phyloP scores from a whole-genome alignment of 2,797 vertebrate genomes.

The Neomorphus geoffroyi region DNA sequence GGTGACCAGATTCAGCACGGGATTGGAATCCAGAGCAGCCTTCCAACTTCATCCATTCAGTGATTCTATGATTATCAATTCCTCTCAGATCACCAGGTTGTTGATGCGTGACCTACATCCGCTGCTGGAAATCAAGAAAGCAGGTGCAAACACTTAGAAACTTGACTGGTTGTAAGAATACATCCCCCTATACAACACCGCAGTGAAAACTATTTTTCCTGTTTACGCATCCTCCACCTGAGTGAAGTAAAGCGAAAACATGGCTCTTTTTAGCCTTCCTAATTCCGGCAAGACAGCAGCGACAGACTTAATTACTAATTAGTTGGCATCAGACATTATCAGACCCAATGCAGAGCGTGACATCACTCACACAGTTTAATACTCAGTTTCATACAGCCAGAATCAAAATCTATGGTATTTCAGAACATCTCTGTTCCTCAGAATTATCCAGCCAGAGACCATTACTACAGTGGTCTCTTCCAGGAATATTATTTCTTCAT shows the following conservation, averaged over 20 bases:
- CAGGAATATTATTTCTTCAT: not conserved
- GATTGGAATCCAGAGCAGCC: not conserved
- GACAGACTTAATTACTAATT: slow-evolving; percentile 1
- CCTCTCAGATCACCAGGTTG: not conserved
- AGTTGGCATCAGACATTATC: not conserved
- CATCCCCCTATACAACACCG: not conserved
- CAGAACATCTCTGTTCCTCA: not conserved
- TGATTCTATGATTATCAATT: not conserved
- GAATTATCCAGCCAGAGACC: not conserved
- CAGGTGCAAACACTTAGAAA: not conserved
- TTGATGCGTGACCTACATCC: not conserved
- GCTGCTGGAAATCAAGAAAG: not conserved
- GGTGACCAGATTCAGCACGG: not conserved
- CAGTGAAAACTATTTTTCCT: not conserved
- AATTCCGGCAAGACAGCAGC: slow-evolving; percentile 7
- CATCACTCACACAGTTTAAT: not conserved
- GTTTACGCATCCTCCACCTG: not conserved
- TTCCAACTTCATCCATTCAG: not conserved
- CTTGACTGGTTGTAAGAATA: not conserved
- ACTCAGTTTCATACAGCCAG: not conserved
- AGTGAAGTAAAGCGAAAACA: not conserved
- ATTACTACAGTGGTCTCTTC: not conserved
- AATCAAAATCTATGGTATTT: not conserved
- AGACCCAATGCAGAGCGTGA: not conserved
- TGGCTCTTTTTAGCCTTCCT: not conserved